Evolutionary conservation across 2,888 invertebrate genomes (phyloP), one percentile per base, ranked within the genome.

Genomic region (Taenaris catops): DNA sequence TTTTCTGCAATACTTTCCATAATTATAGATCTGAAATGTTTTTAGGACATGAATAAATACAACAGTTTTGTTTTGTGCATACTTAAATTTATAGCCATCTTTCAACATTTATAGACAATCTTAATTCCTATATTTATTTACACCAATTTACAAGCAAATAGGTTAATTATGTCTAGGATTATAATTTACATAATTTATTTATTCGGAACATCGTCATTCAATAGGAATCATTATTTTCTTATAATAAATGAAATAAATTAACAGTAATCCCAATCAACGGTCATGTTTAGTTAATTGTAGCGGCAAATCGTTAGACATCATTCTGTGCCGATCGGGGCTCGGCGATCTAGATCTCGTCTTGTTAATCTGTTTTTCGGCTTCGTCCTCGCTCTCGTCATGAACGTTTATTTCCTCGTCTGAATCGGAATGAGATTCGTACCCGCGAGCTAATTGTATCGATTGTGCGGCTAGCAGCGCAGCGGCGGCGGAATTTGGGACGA

Each of bases 321-420:
- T 46, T 41, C 55, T 62, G 41, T 60, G 64, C 18, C 68, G 84
- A 41, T 78, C 74, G 37, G 87, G 89, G 34, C 74, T 76, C 24
- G 79, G 80, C 41, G 87, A 87, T 47, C 80, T 80, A 12, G 88
- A 87, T 46, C 75, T 66, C 19, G 49, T 69, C 63, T 80, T 60
- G 60, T 67, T 63, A 41, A 66, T 73, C 35, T 72, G 79, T 52
- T 70, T 88, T 38, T 80, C 81, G 4, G 74, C 67, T 44, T 92
- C 92, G 33, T 89, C 86, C 48, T 93, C 93, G 27, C 92, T 92
- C 52, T 91, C 91, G 52, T 95, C 95, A 62, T 95, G 94, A 4
- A 95, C 95, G 73, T 95, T 95, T 61, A 95, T 95, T 76, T 95
- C 95, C 66, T 92, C 93, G 57, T 94, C 94, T 8, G 90, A 89